phyloP scores from a whole-genome alignment of 2,113 vertebrate genomes.

The Zosterops lateralis region DNA sequence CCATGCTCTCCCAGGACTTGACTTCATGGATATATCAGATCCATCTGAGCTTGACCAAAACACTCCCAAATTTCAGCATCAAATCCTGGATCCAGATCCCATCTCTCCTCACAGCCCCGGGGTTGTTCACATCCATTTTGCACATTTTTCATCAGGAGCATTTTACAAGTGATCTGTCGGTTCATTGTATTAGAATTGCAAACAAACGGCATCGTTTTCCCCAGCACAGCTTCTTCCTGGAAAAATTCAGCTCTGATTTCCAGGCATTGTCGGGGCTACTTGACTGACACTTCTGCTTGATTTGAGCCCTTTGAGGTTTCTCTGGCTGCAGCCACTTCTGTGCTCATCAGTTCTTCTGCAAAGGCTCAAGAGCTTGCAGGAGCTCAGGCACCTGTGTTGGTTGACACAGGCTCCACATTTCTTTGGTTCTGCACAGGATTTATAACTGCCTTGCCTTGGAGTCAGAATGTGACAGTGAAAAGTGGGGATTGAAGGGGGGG shows the following conservation, averaged over 20 bases:
- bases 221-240: constrained; percentile 21
- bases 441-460: background rate
- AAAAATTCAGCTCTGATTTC: constrained; percentile 69
- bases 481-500: background rate
- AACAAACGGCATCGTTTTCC: constrained; percentile 72
- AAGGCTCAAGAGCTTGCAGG: background rate
- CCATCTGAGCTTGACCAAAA: background rate
- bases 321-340: background rate
- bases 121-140: constrained; percentile 16
- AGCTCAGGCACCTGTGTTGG: background rate
- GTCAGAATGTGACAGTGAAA: background rate
- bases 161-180: constrained; percentile 71
- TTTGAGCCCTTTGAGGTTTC: constrained; percentile 56
- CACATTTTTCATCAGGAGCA: constrained; percentile 65
- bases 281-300: constrained; percentile 67
- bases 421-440: background rate
- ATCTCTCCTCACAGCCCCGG: background rate
- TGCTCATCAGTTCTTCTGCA: constrained; percentile 1
- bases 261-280: constrained; percentile 48
- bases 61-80: background rate
- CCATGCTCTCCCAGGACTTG: background rate
- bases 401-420: background rate
- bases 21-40: background rate
- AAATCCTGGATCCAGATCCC: background rate
- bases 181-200: constrained; percentile 76